Evolutionary conservation across 2,113 vertebrate genomes (phyloP), one percentile per base, ranked within the genome.

Genomic region (Cyanistes caeruleus): DNA sequence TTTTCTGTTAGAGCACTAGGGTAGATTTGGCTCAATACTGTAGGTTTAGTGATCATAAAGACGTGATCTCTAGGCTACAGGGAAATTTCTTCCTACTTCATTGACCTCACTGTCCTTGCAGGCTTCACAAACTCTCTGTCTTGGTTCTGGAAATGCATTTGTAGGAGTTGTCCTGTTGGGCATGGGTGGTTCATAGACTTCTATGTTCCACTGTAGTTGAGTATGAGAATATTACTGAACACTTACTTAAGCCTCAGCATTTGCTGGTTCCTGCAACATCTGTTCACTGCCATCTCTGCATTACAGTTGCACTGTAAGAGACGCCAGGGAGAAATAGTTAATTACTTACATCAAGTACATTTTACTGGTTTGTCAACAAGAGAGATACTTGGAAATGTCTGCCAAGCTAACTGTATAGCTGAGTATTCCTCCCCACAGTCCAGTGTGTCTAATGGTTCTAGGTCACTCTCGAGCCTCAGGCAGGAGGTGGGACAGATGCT

Each of bases 361-460:
- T 96, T 97, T 95, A 79, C 94, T 95, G 79, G 72, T 92, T 97
- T 97, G 73, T 90, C 88, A 86, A 44, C 70, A 79, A 58, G 94
- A 89, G 70, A 69, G 63, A 89, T 62, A 28, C 88, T 94, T 96
- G 6, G 90, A 94, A 97, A 70, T 64, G 49, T 70, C 92, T 96
- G 84, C 87, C 69, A 75, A 93, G 93, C 63, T 94, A 91, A 89
- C 53, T 72, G 75, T 87, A 84, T 80, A 53, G 90, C 72, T 94
- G 79, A 87, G 28, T 7, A 56, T 96, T 96, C 80, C 30, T 67
- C 77, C 89, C 95, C 76, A 43, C 70, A 79, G 56, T 22, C 60
- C 7, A 6, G 33, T 4, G 0, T 46, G 51, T 53, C 43, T 86
- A 59, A 70, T 84, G 35, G 81, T 93, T 89, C 64, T 81, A 48